These are phyloP conservation scores for Ibycter americanus DNA, from an alignment of 2,797 vertebrate genomes.

Conservation along the genomic window DNA sequence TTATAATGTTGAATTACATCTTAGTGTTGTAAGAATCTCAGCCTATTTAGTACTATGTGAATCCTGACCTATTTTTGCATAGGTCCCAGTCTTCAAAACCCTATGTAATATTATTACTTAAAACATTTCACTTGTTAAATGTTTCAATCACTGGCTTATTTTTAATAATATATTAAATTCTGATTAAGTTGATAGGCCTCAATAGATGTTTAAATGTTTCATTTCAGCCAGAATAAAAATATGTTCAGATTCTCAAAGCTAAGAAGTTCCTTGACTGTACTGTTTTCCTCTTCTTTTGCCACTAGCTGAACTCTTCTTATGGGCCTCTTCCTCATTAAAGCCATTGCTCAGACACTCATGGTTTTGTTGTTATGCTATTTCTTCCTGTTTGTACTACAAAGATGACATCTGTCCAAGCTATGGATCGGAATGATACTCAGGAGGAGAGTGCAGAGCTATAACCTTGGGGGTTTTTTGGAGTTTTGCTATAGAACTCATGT, in stretches of 20 bases:
- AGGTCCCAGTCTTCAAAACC: neutral
- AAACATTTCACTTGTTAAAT: neutral
- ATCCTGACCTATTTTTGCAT: neutral
- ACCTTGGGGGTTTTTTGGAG: neutral
- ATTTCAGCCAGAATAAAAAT: neutral
- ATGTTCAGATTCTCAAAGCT: neutral
- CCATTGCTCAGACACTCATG: neutral
- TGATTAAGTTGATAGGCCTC: neutral
- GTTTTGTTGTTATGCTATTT: slow-evolving; percentile 8
- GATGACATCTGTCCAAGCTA: neutral
- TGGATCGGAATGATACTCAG: neutral
- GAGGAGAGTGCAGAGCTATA: neutral
- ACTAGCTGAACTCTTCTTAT: neutral
- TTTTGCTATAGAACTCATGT: neutral
- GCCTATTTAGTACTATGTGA: neutral
- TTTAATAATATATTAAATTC: neutral
- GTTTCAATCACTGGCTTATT: neutral
- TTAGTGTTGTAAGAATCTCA: neutral
- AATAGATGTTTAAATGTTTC: neutral
- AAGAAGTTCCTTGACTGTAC: neutral
- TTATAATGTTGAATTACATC: neutral
- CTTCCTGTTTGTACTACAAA: slow-evolving; percentile 2
- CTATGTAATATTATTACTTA: neutral
- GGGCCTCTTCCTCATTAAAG: neutral
- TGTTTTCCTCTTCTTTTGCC: neutral